phyloP scores from a whole-genome alignment of 2,113 vertebrate species.

The Aegotheles bennettii region DNA sequence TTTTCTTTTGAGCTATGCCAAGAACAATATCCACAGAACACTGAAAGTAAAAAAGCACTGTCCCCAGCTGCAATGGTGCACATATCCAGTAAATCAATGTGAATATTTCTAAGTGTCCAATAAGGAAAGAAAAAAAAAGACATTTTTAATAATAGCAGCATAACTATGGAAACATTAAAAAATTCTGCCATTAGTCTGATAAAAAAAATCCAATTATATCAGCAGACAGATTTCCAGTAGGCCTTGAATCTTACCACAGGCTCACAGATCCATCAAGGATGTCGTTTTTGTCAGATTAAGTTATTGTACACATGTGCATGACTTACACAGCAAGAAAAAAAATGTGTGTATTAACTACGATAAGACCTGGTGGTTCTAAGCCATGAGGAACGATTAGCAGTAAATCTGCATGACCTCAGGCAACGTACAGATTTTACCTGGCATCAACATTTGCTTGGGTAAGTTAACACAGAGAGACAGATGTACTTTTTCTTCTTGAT shows the following conservation, averaged over 20 bases:
- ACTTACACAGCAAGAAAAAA: neutral
- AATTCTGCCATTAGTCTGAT: neutral
- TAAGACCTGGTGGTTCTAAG: neutral
- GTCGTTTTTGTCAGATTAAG: neutral
- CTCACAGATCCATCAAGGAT: neutral
- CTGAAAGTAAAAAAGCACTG: neutral
- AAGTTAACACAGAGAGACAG: neutral
- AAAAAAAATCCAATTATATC: neutral
- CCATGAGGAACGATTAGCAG: neutral
- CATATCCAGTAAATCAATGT: neutral
- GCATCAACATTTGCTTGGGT: neutral
- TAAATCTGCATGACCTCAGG: neutral
- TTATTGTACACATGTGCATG: neutral
- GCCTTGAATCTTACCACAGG: neutral
- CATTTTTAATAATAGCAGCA: no score
- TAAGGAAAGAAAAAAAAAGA: no score
- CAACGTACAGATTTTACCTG: neutral
- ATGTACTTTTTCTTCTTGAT: neutral
- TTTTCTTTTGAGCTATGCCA: conserved; percentile 26
- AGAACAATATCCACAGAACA: conserved; percentile 1
- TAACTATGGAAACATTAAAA: no score
- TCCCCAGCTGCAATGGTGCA: neutral
- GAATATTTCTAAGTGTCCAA: no score
- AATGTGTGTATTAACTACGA: neutral
- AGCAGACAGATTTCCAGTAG: neutral